A percentile compares a stretch with the other conserved stretches of the same genome.
phyloP scores from a whole-genome alignment of 2,113 vertebrate genomes.

The Mystacornis crossleyi region DNA sequence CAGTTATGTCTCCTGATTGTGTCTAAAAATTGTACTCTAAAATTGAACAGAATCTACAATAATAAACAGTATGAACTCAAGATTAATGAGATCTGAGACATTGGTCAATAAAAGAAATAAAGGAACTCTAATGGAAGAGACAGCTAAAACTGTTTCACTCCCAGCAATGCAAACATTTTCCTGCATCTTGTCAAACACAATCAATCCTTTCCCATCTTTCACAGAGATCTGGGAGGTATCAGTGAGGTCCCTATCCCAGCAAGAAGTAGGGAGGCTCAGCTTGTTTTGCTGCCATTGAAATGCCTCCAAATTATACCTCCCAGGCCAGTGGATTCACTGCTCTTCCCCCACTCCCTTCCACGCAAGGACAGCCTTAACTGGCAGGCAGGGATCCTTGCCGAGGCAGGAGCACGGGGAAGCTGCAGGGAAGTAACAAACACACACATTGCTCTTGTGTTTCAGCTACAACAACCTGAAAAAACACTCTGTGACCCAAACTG shows the following conservation, averaged over 20 bases:
- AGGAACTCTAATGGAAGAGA: not conserved
- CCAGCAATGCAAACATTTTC: not conserved
- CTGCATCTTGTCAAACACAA: not conserved
- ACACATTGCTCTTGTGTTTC: not conserved
- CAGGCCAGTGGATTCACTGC: not conserved
- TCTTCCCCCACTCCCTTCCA: not conserved
- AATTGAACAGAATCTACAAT: not conserved
- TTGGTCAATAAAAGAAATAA: not conserved
- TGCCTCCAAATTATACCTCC: not conserved
- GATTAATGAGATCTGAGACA: not conserved
- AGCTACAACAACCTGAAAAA: not conserved
- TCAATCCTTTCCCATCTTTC: not conserved
- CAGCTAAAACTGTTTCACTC: not conserved
- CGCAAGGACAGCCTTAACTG: not conserved
- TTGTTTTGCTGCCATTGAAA: not conserved
- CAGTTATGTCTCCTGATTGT: not conserved
- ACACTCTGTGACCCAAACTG: not conserved
- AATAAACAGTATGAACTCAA: not conserved
- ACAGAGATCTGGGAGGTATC: fast-evolving
- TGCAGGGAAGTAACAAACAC: not conserved
- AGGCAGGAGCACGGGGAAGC: not conserved
- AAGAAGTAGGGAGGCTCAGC: not conserved
- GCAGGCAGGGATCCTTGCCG: not conserved
- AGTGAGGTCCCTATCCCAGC: not conserved
- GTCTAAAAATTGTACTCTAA: not conserved